Evolutionary conservation across 2,888 invertebrate genomes (phyloP).

Genomic region (Catocala fraxini): DNA sequence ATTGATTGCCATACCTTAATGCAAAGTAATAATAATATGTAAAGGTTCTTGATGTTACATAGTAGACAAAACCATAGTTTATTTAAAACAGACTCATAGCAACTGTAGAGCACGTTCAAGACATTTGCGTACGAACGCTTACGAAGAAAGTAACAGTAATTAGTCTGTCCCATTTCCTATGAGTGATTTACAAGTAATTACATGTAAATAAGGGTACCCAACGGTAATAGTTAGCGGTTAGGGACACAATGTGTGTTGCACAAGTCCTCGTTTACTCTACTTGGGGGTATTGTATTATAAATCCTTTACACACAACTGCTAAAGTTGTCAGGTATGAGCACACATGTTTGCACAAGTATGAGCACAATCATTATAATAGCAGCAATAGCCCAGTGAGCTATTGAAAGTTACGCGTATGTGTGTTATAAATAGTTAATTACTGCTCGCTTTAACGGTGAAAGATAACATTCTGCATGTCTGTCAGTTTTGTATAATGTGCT

Average conservation of each 20-base stretch:
- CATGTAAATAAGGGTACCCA: constrained; percentile 41
- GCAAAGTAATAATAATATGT: no score
- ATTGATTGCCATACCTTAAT: no score
- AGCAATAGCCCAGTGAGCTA: no score
- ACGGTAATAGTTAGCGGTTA: constrained; percentile 37
- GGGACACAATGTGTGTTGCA: constrained; percentile 19
- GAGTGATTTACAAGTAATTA: constrained; percentile 50
- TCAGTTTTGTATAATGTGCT: no score
- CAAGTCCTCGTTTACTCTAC: constrained; percentile 7
- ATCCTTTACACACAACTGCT: not conserved
- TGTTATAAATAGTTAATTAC: no score
- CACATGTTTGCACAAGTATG: no score
- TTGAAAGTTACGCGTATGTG: no score
- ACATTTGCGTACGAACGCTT: constrained; percentile 52
- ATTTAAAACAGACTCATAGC: constrained; percentile 43
- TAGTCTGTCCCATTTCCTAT: constrained; percentile 51
- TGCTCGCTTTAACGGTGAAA: no score
- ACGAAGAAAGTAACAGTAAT: constrained; percentile 53
- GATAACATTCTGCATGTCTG: no score
- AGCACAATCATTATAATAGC: no score
- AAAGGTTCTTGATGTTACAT: constrained; percentile 1
- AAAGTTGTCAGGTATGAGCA: no score
- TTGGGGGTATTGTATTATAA: constrained; percentile 11
- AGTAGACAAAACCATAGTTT: constrained; percentile 17
- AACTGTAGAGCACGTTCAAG: constrained; percentile 56